phyloP scores from a whole-genome alignment of 2,888 invertebrate species.

The Drosophila subsilvestris region DNA sequence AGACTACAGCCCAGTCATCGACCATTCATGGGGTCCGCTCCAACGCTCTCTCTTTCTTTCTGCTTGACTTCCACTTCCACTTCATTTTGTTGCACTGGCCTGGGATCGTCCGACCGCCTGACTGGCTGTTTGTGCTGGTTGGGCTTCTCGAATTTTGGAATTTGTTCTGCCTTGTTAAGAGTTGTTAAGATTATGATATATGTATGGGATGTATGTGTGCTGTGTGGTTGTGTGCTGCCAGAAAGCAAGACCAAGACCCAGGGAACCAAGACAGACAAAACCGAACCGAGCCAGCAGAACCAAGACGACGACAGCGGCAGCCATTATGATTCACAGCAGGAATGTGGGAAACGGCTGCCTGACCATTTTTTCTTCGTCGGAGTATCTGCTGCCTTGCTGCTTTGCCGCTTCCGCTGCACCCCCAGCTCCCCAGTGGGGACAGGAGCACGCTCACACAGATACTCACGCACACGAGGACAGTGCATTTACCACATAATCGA shows the following conservation, averaged over 20 bases:
- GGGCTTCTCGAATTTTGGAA: constrained; percentile 77
- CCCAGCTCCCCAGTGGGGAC: constrained; percentile 22
- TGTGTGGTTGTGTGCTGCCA: constrained; percentile 33
- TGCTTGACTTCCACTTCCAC: constrained; percentile 51
- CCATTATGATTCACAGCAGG: constrained; percentile 82
- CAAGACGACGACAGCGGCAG: constrained; percentile 70
- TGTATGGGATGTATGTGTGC: constrained; percentile 50
- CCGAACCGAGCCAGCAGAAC: constrained; percentile 46
- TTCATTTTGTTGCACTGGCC: constrained; percentile 64
- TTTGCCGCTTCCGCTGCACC: constrained; percentile 46
- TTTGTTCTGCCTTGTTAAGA: constrained; percentile 83
- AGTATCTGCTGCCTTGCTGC: constrained; percentile 31
- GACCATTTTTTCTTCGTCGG: constrained; percentile 63
- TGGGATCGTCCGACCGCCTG: constrained; percentile 68
- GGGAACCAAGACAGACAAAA: constrained; percentile 16
- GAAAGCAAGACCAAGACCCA: constrained; percentile 4
- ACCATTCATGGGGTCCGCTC: constrained; percentile 25
- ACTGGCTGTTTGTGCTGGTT: constrained; percentile 61
- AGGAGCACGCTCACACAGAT: constrained; percentile 32
- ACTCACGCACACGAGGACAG: constrained; percentile 37
- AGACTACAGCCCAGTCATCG: constrained; percentile 9
- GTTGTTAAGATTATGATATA: constrained; percentile 83
- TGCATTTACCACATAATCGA: constrained; percentile 76
- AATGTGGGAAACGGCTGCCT: constrained; percentile 81
- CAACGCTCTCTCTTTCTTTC: constrained; percentile 40